phyloP scores from a whole-genome alignment of 2,888 invertebrate species.

The Emmelina monodactyla region DNA sequence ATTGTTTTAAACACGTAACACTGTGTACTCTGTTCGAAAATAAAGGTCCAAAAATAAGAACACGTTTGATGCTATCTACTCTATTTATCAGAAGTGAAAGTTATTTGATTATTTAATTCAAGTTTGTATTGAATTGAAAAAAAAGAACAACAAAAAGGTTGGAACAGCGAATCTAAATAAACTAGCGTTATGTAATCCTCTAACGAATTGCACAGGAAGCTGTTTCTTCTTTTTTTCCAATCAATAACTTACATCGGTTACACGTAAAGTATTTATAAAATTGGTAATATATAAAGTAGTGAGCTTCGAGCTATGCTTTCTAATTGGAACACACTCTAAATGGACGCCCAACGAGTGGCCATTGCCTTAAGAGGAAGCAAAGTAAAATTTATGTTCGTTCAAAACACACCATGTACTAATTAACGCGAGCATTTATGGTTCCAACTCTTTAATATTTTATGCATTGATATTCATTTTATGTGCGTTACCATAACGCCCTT shows the following conservation, averaged over 20 bases:
- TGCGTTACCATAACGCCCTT: neutral
- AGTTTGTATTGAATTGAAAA: neutral
- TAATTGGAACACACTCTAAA: conserved; percentile 33
- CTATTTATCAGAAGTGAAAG: conserved; percentile 1
- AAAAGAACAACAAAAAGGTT: neutral
- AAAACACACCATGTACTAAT: conserved; percentile 32
- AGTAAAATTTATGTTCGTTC: conserved; percentile 25
- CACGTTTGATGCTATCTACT: neutral
- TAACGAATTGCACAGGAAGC: neutral
- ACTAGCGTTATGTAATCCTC: neutral
- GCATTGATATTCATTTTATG: conserved; percentile 1
- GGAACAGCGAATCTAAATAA: conserved; percentile 1
- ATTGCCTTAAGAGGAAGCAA: conserved; percentile 16
- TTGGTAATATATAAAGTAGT: conserved; percentile 19
- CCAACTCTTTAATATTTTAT: conserved; percentile 9
- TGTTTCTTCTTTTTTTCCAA: neutral
- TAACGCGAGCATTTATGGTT: conserved; percentile 26
- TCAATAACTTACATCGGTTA: conserved; percentile 19
- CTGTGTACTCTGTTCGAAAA: no score
- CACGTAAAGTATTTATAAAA: conserved; percentile 19
- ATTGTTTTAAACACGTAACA: no score
- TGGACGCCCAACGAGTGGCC: conserved; percentile 19
- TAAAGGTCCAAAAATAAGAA: no score
- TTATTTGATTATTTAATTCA: neutral
- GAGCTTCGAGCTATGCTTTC: conserved; percentile 25